Base-by-base conservation (phyloP, 1,140 invertebrate genomes). In the Leptopilina clavipes region DNA sequence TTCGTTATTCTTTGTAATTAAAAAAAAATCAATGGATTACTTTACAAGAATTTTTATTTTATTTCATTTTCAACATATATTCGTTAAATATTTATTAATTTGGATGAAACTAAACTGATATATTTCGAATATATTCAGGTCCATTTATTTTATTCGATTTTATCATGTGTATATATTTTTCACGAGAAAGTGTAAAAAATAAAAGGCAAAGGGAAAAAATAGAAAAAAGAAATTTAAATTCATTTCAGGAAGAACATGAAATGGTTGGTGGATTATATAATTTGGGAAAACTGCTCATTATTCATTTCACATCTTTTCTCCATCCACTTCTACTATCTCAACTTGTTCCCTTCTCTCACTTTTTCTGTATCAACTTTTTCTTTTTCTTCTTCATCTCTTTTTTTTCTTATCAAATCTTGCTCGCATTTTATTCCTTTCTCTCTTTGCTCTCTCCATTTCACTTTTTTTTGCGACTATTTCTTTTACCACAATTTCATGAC, bases 251-350 rank as follows among this genome's bases (percentile, higher is more conserved):
- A 31, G 59, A 65, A 65, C 14, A 31, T 31, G 22, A 65, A 31
- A 31, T 31, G 25, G 11, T 65, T 65, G 59, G 14, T 52, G 59
- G 59, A 37, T 65, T 65, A 12, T 12, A 22, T 65, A 65, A 65
- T 65, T 65, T 37, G 25, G 25, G 59, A 65, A 65, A 65, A 65
- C 22, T 65, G 22, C 59, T 65, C 59, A 65, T 65, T 65, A 65
- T 65, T 65, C 59, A 65, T 65, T 31, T 2, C 59, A 65, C 59
- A 65, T 65, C 59, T 65, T 31, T 65, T 22, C 59, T 31, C 59
- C 25, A 65, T 65, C 25, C 59, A 65, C 25, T 65, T 65, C 25
- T 65, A 3, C 22, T 65, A 65, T 37, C 25, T 65, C 59, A 31
- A 25, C 59, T 65, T 65, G 59, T 65, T 31, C 59, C 14, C 14